These are phyloP conservation scores for Phania funesta DNA, from an alignment of 2,888 invertebrate genomes.

Conservation along the genomic window DNA sequence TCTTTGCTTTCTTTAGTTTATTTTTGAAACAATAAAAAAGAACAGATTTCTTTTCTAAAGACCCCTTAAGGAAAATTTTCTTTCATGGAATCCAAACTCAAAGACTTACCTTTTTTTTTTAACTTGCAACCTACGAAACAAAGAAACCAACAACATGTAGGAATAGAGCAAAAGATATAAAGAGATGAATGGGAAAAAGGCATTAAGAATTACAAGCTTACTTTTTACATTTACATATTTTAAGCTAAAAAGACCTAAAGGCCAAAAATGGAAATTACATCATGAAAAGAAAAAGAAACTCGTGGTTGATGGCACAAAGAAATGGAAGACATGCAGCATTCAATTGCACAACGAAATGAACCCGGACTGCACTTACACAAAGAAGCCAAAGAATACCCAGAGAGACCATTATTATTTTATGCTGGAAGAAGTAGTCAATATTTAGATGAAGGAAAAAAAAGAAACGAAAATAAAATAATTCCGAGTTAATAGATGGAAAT, in stretches of 20 bases:
- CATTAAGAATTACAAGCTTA: conserved; percentile 62
- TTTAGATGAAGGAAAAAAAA: conserved; percentile 3
- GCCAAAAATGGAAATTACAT: conserved; percentile 67
- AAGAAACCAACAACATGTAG: conserved; percentile 2
- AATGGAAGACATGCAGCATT: conserved; percentile 42
- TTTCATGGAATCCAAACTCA: conserved; percentile 51
- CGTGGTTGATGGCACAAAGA: not conserved
- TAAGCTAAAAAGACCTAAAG: conserved; percentile 56
- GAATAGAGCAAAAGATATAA: conserved; percentile 11
- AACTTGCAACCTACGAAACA: not conserved
- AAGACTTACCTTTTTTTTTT: conserved; percentile 52
- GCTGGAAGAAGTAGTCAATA: not conserved
- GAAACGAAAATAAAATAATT: not conserved
- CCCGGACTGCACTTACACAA: conserved; percentile 18
- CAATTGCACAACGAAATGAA: conserved; percentile 40
- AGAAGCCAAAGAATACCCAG: not conserved
- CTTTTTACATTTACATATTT: conserved; percentile 67
- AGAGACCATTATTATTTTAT: conserved; percentile 36
- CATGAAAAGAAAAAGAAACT: not conserved
- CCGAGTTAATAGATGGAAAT: conserved; percentile 56
- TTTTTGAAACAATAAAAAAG: conserved; percentile 50
- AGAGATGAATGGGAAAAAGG: conserved; percentile 2
- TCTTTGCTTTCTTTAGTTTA: conserved; percentile 4
- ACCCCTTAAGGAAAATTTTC: conserved; percentile 46
- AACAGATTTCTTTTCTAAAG: conserved; percentile 61